A percentile compares a stretch with the other conserved stretches of the same genome.
phyloP scores from a whole-genome alignment of 1,140 invertebrate species.

The Sinella curviseta region DNA sequence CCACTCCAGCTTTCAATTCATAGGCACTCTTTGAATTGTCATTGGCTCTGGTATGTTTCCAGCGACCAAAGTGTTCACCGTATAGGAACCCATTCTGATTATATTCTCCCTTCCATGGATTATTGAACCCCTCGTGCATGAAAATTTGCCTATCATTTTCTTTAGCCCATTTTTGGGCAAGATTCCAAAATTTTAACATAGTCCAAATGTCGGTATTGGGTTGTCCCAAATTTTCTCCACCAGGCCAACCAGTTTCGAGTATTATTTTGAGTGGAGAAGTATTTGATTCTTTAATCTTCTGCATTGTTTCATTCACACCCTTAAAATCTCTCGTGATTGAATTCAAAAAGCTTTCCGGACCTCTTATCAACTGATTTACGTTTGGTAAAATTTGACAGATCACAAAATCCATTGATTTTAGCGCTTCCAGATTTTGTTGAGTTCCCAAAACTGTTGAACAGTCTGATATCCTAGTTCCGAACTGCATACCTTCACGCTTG shows the following conservation, averaged over 20 bases:
- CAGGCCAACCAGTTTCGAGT: neutral
- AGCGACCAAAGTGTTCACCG: neutral
- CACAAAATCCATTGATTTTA: neutral
- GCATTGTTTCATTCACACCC: neutral
- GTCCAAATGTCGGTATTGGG: neutral
- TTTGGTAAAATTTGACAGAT: neutral
- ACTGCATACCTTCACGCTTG: neutral
- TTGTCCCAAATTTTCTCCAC: neutral
- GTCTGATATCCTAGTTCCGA: neutral
- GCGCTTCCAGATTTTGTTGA: neutral
- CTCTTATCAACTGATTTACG: neutral
- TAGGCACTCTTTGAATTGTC: conserved; percentile 2
- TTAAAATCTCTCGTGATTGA: neutral
- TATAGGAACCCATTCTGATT: neutral
- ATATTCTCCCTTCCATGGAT: neutral
- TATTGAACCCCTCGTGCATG: neutral
- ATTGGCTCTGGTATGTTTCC: neutral
- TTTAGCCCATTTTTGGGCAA: neutral
- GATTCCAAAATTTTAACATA: neutral
- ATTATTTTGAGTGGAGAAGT: neutral
- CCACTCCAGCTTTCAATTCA: neutral
- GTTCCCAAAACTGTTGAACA: neutral
- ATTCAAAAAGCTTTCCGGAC: neutral
- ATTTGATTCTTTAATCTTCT: neutral
- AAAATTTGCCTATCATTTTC: neutral